Evolutionary conservation across 2,113 vertebrate species (phyloP).

Genomic region (Prunella fulvescens): DNA sequence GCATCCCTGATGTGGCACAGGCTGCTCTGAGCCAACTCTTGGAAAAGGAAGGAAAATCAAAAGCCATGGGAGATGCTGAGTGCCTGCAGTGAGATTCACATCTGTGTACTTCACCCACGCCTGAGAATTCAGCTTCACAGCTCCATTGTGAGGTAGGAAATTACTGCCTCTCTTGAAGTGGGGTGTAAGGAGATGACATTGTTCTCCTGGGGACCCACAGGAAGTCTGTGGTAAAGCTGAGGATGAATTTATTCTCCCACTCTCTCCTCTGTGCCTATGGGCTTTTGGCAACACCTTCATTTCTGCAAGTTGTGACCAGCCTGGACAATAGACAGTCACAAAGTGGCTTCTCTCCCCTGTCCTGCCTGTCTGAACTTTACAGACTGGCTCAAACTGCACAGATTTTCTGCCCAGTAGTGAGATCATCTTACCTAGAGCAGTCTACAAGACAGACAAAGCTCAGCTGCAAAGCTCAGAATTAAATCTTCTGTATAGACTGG

Average conservation of each 20-base stretch:
- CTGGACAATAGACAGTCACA: neutral
- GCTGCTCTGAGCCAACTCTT: neutral
- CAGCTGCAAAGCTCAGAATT: neutral
- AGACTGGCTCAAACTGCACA: neutral
- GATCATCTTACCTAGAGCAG: neutral
- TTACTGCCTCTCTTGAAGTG: neutral
- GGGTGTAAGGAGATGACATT: neutral
- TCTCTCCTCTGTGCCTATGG: neutral
- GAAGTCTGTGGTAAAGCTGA: neutral
- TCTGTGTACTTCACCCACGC: accelerated
- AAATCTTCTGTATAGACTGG: neutral
- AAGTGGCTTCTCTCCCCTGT: neutral
- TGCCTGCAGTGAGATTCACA: neutral
- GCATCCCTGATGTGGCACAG: neutral
- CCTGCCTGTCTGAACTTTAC: neutral
- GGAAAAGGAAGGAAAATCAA: neutral
- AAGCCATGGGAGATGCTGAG: neutral
- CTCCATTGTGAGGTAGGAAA: conserved; percentile 12
- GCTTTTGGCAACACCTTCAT: neutral
- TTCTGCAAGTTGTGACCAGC: neutral
- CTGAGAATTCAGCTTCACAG: neutral
- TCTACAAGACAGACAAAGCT: neutral
- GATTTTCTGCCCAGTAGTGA: neutral
- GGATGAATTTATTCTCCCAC: neutral
- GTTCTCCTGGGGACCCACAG: neutral